Evolutionary conservation across 2,797 vertebrate species (phyloP), one percentile per base, ranked within the genome.

Genomic region (Myiothlypis coronata): DNA sequence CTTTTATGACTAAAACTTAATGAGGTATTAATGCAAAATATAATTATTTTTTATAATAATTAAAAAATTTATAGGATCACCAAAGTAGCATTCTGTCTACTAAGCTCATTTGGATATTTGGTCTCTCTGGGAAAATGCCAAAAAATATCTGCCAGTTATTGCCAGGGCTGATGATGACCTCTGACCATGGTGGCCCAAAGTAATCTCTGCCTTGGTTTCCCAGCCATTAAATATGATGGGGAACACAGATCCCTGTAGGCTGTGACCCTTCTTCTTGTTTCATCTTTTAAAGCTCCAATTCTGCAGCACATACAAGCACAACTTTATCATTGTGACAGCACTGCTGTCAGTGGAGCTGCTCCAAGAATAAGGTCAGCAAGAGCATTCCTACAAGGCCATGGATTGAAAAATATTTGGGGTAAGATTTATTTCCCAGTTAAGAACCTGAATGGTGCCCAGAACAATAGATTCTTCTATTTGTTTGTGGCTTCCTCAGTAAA

Each of bases 341-440:
- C 57, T 60, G 49, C 53, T 92, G 67, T 78, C 84, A 79, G 24
- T 65, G 55, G 78, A 87, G 50, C 52, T 79, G 76, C 63, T 69
- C 20, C 34, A 85, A 78, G 59, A 92, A 57, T 82, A 89, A 91
- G 56, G 64, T 94, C 90, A 92, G 60, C 44, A 65, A 79, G 60
- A 43, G 44, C 60, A 50, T 47, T 37, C 56, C 72, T 69, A 63
- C 82, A 83, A 84, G 82, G 85, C 71, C 67, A 14, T 24, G 59
- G 39, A 79, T 2, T 87, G 81, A 89, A 92, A 89, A 90, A 89
- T 89, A 82, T 61, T 92, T 69, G 59, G 24, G 46, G 37, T 53
- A 72, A 92, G 75, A 94, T 84, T 94, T 89, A 87, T 89, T 91
- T 56, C 60, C 24, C 56, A 79, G 63, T 77, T 72, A 95, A 79